A percentile compares a stretch with the other conserved stretches of the same genome.
phyloP scores from a whole-genome alignment of 2,797 vertebrate genomes.

The Poliocrania exsul region DNA sequence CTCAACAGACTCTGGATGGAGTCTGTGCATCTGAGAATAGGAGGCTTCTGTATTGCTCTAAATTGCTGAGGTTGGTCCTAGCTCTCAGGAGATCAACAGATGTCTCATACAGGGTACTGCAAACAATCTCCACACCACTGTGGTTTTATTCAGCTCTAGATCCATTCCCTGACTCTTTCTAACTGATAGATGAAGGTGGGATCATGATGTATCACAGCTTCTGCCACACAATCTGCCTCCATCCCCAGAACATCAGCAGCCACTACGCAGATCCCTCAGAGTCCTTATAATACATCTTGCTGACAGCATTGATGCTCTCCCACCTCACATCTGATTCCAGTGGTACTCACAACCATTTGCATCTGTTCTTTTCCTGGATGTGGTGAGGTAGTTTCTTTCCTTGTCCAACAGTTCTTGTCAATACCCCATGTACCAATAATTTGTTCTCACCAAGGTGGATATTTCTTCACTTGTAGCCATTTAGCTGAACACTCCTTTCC shows the following conservation, averaged over 20 bases:
- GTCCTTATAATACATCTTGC: background rate
- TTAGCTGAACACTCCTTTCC: background rate
- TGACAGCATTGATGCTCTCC: background rate
- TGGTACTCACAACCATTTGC: background rate
- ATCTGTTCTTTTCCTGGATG: background rate
- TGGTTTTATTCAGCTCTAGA: background rate
- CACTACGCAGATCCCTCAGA: background rate
- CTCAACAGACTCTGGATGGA: background rate
- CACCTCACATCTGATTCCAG: background rate
- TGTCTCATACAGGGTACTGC: background rate
- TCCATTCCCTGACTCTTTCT: background rate
- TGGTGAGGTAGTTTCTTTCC: background rate
- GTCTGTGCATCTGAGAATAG: background rate
- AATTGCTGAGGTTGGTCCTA: background rate
- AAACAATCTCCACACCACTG: background rate
- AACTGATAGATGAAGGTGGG: background rate
- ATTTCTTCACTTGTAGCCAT: background rate
- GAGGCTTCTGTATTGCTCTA: background rate
- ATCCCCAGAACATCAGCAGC: background rate
- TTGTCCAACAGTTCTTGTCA: background rate
- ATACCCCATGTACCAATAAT: background rate
- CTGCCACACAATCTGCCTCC: background rate
- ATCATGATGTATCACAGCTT: background rate
- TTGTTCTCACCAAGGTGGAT: background rate
- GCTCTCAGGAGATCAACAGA: constrained; percentile 13